Conservation (phyloP, 2,797 vertebrate species). For the Argya squamiceps region DNA sequence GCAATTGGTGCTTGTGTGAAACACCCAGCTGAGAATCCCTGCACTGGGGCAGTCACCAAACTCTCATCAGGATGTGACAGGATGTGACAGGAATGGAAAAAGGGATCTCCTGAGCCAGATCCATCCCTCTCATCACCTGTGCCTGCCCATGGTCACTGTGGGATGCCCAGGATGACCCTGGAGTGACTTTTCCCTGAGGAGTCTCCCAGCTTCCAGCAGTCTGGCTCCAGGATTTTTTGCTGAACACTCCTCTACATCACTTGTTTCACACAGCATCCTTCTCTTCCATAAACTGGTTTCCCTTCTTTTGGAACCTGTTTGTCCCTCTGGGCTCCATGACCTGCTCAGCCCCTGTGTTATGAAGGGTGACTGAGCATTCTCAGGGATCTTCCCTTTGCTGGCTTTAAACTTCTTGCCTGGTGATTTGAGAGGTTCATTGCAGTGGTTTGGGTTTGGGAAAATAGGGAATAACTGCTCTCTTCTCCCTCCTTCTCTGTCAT, state of each 20-base stretch:
- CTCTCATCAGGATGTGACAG: background rate
- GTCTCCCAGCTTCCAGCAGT: background rate
- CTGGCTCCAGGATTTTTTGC: background rate
- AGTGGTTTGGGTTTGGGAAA: background rate
- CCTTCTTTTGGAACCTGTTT: background rate
- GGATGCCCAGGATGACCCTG: background rate
- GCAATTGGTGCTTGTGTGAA: background rate
- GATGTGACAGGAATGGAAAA: background rate
- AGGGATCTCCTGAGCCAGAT: background rate
- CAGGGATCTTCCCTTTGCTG: background rate
- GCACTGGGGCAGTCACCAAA: background rate
- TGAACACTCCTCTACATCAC: background rate
- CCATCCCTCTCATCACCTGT: too few relatives aligned
- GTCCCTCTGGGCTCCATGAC: background rate
- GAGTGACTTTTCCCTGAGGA: background rate
- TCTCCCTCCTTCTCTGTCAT: background rate
- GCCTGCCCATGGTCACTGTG: rapidly evolving
- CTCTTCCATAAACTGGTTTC: rapidly evolving
- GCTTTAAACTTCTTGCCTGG: background rate
- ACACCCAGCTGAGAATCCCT: background rate
- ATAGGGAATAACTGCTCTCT: background rate
- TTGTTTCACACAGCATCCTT: background rate
- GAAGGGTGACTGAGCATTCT: background rate
- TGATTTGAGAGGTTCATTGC: background rate
- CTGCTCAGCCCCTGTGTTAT: background rate